Percentiles rank a stretch among this genome's conserved stretches.
Conservation (phyloP, 2,888 invertebrate species). For the Petrolisthes manimaculis region DNA sequence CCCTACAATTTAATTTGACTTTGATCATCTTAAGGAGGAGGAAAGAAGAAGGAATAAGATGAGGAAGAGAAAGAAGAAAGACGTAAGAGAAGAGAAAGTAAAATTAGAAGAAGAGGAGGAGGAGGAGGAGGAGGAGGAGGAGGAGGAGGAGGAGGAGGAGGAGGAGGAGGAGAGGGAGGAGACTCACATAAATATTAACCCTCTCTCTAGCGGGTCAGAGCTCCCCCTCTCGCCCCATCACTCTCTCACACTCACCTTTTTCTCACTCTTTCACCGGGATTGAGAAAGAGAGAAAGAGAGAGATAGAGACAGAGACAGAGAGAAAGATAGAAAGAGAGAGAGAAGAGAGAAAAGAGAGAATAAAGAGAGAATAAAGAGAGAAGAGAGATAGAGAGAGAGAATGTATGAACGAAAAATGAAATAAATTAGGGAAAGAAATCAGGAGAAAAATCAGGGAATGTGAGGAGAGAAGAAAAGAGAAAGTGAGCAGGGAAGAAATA, state of each 20-base stretch:
- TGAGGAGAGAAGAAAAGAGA: not conserved
- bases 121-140: not conserved
- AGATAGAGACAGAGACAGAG: not conserved
- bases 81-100: not conserved
- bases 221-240: not conserved
- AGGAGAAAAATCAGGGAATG: not conserved
- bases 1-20: too few species aligned
- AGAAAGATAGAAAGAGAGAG: not conserved
- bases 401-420: not conserved
- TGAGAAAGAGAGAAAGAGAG: not conserved
- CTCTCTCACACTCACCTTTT: not conserved
- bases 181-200: not conserved
- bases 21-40: not conserved
- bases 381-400: constrained; percentile 1
- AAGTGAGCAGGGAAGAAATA: too few species aligned
- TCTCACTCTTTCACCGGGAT: not conserved
- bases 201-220: too few species aligned
- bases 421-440: not conserved
- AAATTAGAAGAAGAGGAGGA: not conserved
- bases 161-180: not conserved
- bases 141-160: not conserved
- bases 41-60: not conserved
- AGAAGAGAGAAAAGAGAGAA: not conserved
- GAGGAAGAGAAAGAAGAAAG: not conserved
- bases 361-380: not conserved